phyloP scores from a whole-genome alignment of 2,797 vertebrate species.

The Melanotaenia pygmaea region DNA sequence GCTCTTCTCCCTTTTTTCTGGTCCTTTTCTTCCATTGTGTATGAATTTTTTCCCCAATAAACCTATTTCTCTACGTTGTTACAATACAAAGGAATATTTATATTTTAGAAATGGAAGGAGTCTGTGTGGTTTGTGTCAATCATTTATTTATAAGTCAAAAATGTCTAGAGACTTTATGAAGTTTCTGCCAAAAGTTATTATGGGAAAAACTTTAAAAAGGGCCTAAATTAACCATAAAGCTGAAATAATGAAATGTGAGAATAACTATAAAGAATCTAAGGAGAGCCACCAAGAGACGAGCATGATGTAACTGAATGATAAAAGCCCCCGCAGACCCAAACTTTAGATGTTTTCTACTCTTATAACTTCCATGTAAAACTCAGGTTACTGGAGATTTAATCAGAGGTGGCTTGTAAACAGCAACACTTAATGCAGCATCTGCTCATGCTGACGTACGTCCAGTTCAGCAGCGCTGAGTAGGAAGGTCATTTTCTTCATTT shows the following conservation, averaged over 20 bases:
- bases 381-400: neutral
- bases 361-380: neutral
- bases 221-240: neutral
- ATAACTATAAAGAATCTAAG: neutral
- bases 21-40: slow-evolving; percentile 5
- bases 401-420: neutral
- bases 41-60: slow-evolving; percentile 9
- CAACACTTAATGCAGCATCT: no score
- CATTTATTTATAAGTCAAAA: neutral
- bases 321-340: neutral
- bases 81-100: slow-evolving; percentile 20
- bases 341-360: neutral
- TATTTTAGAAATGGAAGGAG: neutral
- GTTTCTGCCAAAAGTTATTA: neutral
- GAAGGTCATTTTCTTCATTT: neutral
- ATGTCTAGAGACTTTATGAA: neutral
- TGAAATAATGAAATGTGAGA: neutral
- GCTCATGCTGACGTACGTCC: neutral
- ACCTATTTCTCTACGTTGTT: slow-evolving; percentile 28
- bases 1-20: neutral
- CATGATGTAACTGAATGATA: neutral
- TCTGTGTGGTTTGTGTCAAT: slow-evolving; percentile 4
- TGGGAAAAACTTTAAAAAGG: neutral
- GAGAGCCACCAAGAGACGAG: neutral
- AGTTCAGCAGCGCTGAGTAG: neutral